A percentile compares a stretch with the other conserved stretches of the same genome.
Conservation (phyloP, 2,113 vertebrate genomes). For the Alosa alosa region DNA sequence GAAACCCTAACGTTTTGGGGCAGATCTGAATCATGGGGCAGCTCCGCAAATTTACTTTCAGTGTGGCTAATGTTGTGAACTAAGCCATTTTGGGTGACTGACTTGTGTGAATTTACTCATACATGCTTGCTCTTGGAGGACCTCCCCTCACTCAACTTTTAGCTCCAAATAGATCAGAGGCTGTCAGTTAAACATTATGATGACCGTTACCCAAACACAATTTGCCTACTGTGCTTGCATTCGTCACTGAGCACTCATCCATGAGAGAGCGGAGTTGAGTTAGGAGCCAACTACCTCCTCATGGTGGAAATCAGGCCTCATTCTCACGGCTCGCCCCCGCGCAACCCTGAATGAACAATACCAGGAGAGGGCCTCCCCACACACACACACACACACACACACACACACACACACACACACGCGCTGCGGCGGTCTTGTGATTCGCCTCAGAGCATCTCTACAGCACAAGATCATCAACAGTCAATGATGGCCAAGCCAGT, state of each 20-base stretch:
- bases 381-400: slow-evolving; percentile 41
- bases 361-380: neutral
- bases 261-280: slow-evolving; percentile 23
- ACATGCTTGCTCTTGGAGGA: too few species aligned
- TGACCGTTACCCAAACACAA: slow-evolving; percentile 41
- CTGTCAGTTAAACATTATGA: neutral
- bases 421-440: slow-evolving; percentile 26
- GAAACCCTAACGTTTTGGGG: too few species aligned
- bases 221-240: slow-evolving; percentile 38
- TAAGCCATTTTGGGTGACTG: neutral
- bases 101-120: too few species aligned
- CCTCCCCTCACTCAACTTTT: neutral
- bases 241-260: slow-evolving; percentile 1
- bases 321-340: slow-evolving; percentile 34
- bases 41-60: too few species aligned
- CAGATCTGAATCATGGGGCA: too few species aligned
- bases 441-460: slow-evolving; percentile 13
- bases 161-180: neutral
- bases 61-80: too few species aligned
- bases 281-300: slow-evolving; percentile 2
- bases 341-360: slow-evolving; percentile 33
- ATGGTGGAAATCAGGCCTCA: slow-evolving; percentile 25
- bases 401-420: slow-evolving; percentile 25
- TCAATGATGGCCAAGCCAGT: slow-evolving; percentile 2
- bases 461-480: neutral